Evolutionary conservation across 1,140 invertebrate species (phyloP), one percentile per base, ranked within the genome.

Genomic region (Battus philenor): DNA sequence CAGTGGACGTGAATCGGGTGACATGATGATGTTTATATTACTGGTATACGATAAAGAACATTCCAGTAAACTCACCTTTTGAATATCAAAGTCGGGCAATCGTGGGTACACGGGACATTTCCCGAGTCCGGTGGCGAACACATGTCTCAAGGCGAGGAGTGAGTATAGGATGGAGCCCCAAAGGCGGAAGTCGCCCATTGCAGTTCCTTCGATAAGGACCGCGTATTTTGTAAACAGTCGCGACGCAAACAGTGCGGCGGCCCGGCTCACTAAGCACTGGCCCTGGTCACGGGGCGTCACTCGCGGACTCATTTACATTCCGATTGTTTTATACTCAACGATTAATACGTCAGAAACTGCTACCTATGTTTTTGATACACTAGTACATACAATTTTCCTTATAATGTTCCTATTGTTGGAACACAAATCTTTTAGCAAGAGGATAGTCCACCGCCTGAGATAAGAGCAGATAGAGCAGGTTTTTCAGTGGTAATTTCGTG

Each of bases 41-140:
- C n/a, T n/a, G n/a, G n/a, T n/a, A n/a, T n/a, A n/a, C n/a, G n/a
- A n/a, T n/a, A n/a, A n/a, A n/a, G n/a, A n/a, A n/a, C n/a, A n/a
- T n/a, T n/a, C 11, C 8, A 49, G 0, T 13, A 17, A 36, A 84
- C 86, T 89, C 68, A 91, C 90, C 68, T 70, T 79, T 41, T 74
- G 84, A 49, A 90, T 84, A 58, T 90, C 88, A 55, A 90, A 90
- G 71, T 90, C 80, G 15, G 88, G 84, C 63, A 90, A 85, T 52
- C 87, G 85, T 48, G 84, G 84, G 60, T 89, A 88, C 41, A 87
- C 83, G 5, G 90, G 90, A 72, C 90, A 91, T 63, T 79, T 86
- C 46, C 90, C 90, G 22, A 90, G 81, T 20, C 89, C 89, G 6
- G 85, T 74, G 43, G 57, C 51, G 13, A 68, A 31, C 24, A 63